Percentiles rank a stretch among this genome's conserved stretches.
Conservation (phyloP, 2,888 invertebrate species). For the Macrophya alboannulata region DNA sequence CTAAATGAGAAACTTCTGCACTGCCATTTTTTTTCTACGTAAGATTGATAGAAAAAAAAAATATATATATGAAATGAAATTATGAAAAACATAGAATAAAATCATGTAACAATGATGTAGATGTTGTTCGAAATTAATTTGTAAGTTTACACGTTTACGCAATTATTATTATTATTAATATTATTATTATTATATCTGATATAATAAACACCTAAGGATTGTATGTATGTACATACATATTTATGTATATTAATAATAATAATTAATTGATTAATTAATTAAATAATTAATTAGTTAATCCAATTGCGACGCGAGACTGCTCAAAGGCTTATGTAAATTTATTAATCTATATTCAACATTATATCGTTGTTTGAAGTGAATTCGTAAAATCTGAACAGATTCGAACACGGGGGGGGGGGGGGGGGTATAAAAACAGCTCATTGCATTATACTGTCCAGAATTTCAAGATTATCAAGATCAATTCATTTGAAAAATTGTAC, state of each 20-base stretch:
- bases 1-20: background rate
- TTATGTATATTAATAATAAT: constrained; percentile 21
- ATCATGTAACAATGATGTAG: background rate
- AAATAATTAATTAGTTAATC: background rate
- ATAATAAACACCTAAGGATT: background rate
- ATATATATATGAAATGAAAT: background rate
- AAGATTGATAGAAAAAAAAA: background rate
- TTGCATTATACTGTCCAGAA: no score
- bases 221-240: background rate
- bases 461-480: no score
- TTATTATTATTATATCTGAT: background rate
- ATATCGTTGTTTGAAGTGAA: background rate
- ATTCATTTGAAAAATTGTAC: no score
- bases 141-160: background rate
- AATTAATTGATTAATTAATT: background rate
- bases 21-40: background rate
- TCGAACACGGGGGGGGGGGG: background rate
- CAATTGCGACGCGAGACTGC: constrained; percentile 60
- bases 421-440: no score
- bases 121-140: constrained; percentile 7
- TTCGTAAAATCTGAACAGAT: background rate
- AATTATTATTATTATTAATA: no score
- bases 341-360: background rate
- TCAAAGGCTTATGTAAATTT: constrained; percentile 65
- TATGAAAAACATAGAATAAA: background rate